phyloP scores from a whole-genome alignment of 2,113 vertebrate species.

The Solenodon paradoxus region DNA sequence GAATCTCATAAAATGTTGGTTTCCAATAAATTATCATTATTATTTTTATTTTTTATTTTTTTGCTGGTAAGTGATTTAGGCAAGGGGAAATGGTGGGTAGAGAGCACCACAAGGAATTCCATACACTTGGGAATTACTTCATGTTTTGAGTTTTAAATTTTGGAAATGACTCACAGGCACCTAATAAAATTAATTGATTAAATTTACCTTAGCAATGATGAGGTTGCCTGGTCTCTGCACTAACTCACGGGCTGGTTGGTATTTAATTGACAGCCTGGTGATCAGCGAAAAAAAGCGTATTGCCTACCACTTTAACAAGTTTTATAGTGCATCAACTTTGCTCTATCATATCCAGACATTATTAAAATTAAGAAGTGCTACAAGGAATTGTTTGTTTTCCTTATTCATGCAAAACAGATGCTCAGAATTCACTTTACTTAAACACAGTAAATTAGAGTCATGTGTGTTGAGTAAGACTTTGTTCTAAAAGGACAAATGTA shows the following conservation, averaged over 20 bases:
- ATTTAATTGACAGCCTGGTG: not conserved
- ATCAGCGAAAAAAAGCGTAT: not conserved
- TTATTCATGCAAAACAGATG: not conserved
- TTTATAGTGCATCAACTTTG: not conserved
- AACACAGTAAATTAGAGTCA: not conserved
- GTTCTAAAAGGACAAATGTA: not conserved
- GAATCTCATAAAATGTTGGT: not conserved
- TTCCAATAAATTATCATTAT: not conserved
- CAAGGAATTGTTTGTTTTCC: constrained; percentile 14
- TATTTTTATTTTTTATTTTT: no score
- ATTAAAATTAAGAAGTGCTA: not conserved
- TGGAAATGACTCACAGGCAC: constrained; percentile 9
- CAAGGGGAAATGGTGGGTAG: not conserved
- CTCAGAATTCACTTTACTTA: not conserved
- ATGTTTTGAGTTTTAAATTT: constrained; percentile 37
- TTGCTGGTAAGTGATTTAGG: not conserved
- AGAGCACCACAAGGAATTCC: not conserved
- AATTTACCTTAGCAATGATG: not conserved
- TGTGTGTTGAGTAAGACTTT: not conserved
- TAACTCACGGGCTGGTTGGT: not conserved
- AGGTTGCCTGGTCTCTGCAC: not conserved
- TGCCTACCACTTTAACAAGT: not conserved
- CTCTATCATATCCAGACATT: not conserved
- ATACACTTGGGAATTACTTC: not conserved
- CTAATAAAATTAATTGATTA: not conserved